phyloP scores from a whole-genome alignment of 2,888 invertebrate species.

The Neoitamus cyanurus region DNA sequence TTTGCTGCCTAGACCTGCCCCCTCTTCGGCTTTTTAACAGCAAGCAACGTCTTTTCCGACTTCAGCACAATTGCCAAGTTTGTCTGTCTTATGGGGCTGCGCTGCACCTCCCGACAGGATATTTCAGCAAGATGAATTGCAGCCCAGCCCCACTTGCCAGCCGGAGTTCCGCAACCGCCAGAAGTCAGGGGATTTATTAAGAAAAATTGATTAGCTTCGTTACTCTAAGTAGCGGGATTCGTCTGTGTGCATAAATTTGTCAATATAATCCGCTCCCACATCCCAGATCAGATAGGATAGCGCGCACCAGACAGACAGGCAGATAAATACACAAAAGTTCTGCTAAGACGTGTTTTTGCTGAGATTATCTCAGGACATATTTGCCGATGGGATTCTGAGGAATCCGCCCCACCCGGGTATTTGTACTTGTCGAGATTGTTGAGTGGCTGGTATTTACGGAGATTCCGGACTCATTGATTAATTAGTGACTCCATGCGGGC shows the following conservation, averaged over 20 bases:
- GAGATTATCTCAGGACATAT: slow-evolving; percentile 47
- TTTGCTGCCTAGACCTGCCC: neutral
- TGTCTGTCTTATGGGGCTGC: neutral
- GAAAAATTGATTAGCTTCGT: slow-evolving; percentile 54
- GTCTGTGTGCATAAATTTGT: slow-evolving; percentile 52
- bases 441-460: slow-evolving; percentile 4
- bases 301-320: slow-evolving; percentile 38
- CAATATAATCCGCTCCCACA: slow-evolving; percentile 50
- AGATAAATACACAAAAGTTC: slow-evolving; percentile 41
- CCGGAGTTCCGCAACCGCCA: slow-evolving; percentile 2
- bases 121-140: slow-evolving; percentile 29
- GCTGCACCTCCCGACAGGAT: neutral
- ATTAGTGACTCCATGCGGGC: slow-evolving; percentile 32
- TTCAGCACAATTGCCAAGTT: neutral
- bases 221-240: slow-evolving; percentile 51
- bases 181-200: slow-evolving; percentile 51
- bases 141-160: neutral
- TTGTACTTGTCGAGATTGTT: slow-evolving; percentile 27
- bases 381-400: slow-evolving; percentile 44
- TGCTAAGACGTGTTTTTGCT: slow-evolving; percentile 47
- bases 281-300: slow-evolving; percentile 40
- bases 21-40: neutral
- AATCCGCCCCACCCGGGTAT: neutral
- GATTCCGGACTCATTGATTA: slow-evolving; percentile 31
- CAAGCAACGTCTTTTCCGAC: neutral